Conservation (phyloP, 2,113 vertebrate genomes). For the Microtus pennsylvanicus region DNA sequence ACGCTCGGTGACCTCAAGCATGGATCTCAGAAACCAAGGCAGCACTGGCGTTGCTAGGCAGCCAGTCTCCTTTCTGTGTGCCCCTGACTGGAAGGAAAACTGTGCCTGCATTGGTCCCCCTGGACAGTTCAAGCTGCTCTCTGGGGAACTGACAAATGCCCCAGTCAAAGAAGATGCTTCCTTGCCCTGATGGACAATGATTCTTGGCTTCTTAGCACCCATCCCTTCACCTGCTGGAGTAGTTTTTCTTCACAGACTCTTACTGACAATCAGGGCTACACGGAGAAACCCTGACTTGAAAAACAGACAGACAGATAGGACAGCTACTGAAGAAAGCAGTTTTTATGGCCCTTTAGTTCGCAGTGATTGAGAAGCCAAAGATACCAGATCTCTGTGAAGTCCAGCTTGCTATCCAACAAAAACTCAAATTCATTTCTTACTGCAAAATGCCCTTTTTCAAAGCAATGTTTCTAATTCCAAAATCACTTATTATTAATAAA, state of each 20-base stretch:
- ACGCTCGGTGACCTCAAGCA: no score
- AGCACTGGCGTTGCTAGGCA: no score
- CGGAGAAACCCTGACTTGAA: background rate
- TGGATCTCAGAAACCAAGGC: no score
- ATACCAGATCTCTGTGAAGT: background rate
- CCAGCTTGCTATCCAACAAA: background rate
- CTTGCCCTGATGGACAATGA: background rate
- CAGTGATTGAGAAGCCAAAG: rapidly evolving
- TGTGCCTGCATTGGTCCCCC: no score
- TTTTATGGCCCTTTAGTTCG: no score
- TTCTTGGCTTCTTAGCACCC: background rate
- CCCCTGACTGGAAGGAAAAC: no score
- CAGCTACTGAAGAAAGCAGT: background rate
- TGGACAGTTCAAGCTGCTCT: no score
- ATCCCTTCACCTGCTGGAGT: background rate
- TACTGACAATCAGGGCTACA: background rate
- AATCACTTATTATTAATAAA: background rate
- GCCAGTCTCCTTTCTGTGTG: no score
- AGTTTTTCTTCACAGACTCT: background rate
- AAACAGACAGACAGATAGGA: background rate
- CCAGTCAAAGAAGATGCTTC: background rate
- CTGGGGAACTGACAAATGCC: background rate
- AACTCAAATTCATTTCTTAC: background rate
- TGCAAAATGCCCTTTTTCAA: background rate
- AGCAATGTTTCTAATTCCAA: background rate